phyloP scores from a whole-genome alignment of 2,113 vertebrate species.

The Panthera uncia region DNA sequence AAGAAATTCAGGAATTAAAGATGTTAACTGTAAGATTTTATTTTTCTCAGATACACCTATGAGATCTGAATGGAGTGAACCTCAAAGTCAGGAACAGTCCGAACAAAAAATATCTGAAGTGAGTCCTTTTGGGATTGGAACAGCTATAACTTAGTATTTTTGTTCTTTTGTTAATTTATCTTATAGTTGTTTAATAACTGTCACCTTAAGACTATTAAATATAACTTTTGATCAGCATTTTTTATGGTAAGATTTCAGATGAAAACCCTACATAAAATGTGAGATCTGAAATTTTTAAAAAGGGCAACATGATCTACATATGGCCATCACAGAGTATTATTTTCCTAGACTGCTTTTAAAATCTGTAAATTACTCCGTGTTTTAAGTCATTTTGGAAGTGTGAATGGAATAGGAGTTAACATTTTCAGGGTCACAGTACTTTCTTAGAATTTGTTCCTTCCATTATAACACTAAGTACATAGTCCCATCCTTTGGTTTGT shows the following conservation, averaged over 20 bases:
- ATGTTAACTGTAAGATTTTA: slow-evolving; percentile 69
- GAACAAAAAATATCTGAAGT: slow-evolving; percentile 78
- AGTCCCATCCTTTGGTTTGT: neutral
- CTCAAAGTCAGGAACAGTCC: slow-evolving; percentile 72
- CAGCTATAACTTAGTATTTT: neutral
- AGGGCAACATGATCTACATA: neutral
- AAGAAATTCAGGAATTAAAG: slow-evolving; percentile 38
- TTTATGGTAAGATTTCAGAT: neutral
- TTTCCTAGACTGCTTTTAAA: slow-evolving; percentile 44
- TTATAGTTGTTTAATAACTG: neutral
- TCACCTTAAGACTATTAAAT: neutral
- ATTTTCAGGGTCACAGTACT: neutral
- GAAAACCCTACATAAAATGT: neutral
- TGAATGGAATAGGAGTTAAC: neutral
- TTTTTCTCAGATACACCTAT: slow-evolving; percentile 83
- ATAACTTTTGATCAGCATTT: neutral
- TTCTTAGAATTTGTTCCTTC: neutral
- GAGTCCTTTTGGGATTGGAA: slow-evolving; percentile 65
- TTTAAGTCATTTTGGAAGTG: neutral
- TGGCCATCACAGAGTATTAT: neutral
- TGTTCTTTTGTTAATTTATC: neutral
- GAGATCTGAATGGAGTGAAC: slow-evolving; percentile 84
- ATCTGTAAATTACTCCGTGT: slow-evolving; percentile 1
- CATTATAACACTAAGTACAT: neutral
- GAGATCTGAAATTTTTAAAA: slow-evolving; percentile 10